phyloP scores from a whole-genome alignment of 2,797 vertebrate genomes.

The Sebastes kiyomatsui region DNA sequence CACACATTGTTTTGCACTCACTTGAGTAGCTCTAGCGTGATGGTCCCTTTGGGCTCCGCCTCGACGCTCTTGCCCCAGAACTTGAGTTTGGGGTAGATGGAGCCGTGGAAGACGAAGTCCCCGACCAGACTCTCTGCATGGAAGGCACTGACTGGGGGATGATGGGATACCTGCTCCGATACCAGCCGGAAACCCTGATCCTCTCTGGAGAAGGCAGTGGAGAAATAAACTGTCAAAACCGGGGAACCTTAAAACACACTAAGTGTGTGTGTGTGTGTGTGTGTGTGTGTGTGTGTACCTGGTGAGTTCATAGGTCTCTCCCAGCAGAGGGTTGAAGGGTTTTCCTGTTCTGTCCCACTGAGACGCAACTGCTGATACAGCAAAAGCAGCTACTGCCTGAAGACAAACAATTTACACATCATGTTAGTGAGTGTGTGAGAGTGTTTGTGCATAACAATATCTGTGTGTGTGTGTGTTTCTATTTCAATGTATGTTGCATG shows the following conservation, averaged over 20 bases:
- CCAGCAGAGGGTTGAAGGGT: conserved; percentile 96
- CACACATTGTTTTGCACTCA: conserved; percentile 68
- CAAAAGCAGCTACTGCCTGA: conserved; percentile 95
- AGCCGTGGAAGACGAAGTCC: conserved; percentile 95
- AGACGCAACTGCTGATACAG: conserved; percentile 96
- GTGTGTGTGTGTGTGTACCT: conserved; percentile 77
- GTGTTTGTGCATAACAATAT: neutral
- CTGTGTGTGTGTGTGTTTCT: neutral
- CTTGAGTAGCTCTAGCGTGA: conserved; percentile 94
- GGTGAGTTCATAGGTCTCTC: conserved; percentile 94
- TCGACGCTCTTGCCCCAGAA: conserved; percentile 99
- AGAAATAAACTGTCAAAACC: neutral
- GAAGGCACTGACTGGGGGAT: conserved; percentile 96
- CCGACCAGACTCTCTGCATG: conserved; percentile 91
- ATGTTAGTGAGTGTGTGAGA: neutral
- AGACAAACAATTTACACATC: neutral
- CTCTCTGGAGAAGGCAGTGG: conserved; percentile 77
- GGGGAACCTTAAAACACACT: neutral
- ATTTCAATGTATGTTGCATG: neutral
- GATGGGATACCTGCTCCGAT: conserved; percentile 97
- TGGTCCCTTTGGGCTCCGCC: conserved; percentile 94
- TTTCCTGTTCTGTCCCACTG: conserved; percentile 99
- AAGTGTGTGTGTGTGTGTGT: neutral
- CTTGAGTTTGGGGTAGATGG: conserved; percentile 98
- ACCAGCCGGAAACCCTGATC: conserved; percentile 93